Base-by-base conservation (phyloP, 53 echinoderm and acorn worm genomes). In the Luidia sarsii region DNA sequence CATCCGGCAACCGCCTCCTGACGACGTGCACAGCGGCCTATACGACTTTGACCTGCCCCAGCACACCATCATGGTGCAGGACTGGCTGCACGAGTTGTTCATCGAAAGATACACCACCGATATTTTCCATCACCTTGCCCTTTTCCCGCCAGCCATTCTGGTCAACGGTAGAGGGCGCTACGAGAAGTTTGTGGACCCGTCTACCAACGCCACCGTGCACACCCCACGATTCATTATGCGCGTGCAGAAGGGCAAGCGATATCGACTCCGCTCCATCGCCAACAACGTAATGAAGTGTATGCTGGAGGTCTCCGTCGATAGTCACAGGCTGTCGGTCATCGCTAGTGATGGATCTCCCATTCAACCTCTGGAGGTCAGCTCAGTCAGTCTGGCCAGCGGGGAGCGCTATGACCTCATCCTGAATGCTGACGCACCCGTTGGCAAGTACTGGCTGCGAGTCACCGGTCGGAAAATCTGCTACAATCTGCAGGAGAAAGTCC, bases 401-500 rank as follows among this genome's bases (percentile, higher is more conserved):
- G 95, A 95, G 48, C 65, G 91, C 13, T 95, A 52, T 52, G 95
- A 92, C 30, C 89, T 95, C 36, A 71, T 95, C 16, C 31, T 95
- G 21, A 33, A 67, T 41, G 95, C 95, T 15, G 65, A 87, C 18
- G 45, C 77, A 35, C 21, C 65, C 11, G 68, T 89, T 41, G 90
- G 52, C 33, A 92, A 87, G 59, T 95, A 95, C 57, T 87, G 89
- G 90, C 16, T 95, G 57, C 46, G 87, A 28, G 87, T 87, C 11
- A 62, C 73, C 22, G 95, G 65, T 2, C 39, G 7, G 20, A 7
- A 6, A 11, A 23, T 2, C 1, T 65, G 65, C 33, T 3, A 8
- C 1, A 7, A 65, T 18, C 3, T 65, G 4, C 1, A 65, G 39
- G 65, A 65, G 24, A 14, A 39, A 9, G 65, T 41, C 14, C 39